Percentiles rank a stretch among this genome's conserved stretches.
These are phyloP conservation scores for Heliocidaris tuberculata DNA, from an alignment of 35 echinoderm and acorn worm species.

Conservation along the genomic window DNA sequence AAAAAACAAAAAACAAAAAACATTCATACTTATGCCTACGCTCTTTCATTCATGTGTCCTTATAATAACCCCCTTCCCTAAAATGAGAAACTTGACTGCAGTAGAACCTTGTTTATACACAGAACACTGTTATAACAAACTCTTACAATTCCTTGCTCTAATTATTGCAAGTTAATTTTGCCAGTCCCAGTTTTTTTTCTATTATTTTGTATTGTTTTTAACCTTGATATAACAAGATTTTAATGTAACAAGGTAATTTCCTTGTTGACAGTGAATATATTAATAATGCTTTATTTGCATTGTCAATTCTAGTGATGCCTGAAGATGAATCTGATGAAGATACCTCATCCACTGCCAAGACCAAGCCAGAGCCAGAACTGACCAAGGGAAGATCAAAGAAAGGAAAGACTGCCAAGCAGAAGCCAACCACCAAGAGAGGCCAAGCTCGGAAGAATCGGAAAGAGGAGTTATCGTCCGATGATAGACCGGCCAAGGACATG, in stretches of 20 bases:
- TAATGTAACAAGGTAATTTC: neutral
- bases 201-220: too few relatives aligned
- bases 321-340: constrained; percentile 13
- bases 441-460: neutral
- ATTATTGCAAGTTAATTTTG: too few relatives aligned
- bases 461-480: neutral
- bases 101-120: too few relatives aligned
- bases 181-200: too few relatives aligned
- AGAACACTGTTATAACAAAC: neutral
- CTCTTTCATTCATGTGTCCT: neutral
- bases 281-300: neutral
- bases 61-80: too few relatives aligned
- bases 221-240: neutral
- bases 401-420: neutral
- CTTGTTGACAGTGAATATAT: neutral
- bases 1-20: too few relatives aligned
- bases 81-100: too few relatives aligned
- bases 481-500: neutral
- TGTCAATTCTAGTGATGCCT: neutral
- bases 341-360: neutral
- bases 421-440: neutral
- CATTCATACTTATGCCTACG: too few relatives aligned
- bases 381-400: neutral
- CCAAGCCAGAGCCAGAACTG: neutral
- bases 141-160: too few relatives aligned